Percentiles rank a stretch among this genome's conserved stretches.
phyloP scores from a whole-genome alignment of 1,140 invertebrate genomes.

The Drosophila sproati region DNA sequence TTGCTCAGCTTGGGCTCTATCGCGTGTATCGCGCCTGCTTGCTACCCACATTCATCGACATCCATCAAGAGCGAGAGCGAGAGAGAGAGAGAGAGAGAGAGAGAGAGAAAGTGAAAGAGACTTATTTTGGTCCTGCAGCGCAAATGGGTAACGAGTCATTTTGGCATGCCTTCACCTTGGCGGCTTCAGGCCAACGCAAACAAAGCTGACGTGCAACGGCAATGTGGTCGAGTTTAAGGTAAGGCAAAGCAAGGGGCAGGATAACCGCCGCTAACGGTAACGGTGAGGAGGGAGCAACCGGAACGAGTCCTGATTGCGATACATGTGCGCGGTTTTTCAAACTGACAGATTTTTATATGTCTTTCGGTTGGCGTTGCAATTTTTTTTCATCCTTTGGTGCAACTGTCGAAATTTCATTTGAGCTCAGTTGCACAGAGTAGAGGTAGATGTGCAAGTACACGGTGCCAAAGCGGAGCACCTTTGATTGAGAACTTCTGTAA shows the following conservation, averaged over 20 bases:
- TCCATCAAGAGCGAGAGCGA: slow-evolving; percentile 24
- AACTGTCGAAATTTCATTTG: slow-evolving; percentile 51
- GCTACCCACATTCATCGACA: slow-evolving; percentile 47
- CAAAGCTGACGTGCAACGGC: slow-evolving; percentile 51
- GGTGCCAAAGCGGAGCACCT: slow-evolving; percentile 10
- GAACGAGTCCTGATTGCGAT: slow-evolving; percentile 56
- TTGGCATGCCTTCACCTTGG: slow-evolving; percentile 44
- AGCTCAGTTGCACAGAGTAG: slow-evolving; percentile 3
- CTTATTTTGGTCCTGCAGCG: slow-evolving; percentile 6
- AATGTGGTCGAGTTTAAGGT: not conserved
- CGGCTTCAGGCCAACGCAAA: slow-evolving; percentile 31
- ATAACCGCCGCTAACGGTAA: slow-evolving; percentile 24
- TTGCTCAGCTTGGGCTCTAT: slow-evolving; percentile 4
- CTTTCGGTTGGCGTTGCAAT: slow-evolving; percentile 58
- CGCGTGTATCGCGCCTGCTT: slow-evolving; percentile 21
- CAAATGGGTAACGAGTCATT: slow-evolving; percentile 42
- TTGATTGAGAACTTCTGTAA: slow-evolving; percentile 1
- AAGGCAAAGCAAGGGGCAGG: not conserved
- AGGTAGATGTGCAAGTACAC: slow-evolving; percentile 26
- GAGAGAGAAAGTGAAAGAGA: slow-evolving; percentile 17
- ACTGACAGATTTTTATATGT: slow-evolving; percentile 69
- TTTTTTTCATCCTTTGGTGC: slow-evolving; percentile 31
- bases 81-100: slow-evolving; percentile 4
- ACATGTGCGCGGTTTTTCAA: slow-evolving; percentile 62
- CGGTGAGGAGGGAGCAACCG: slow-evolving; percentile 28